Base-by-base conservation (phyloP, 1,140 invertebrate genomes). In the Brachionus rotundiformis region DNA sequence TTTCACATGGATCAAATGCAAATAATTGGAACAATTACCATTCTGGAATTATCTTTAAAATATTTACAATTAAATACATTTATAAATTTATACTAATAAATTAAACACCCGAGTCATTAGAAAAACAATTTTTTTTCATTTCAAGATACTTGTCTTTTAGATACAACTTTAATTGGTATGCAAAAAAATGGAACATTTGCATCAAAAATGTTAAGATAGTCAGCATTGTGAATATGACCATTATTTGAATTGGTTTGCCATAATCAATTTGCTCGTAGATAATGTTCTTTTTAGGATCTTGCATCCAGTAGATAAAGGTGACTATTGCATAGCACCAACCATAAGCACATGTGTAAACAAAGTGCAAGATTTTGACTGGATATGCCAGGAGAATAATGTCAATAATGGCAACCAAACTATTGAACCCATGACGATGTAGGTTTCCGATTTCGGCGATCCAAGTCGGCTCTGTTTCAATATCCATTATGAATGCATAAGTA, bases 231-330 rank as follows among this genome's bases (percentile, higher is more conserved):
- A 59, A 79, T 25, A 39, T 39, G 8, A 19, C n/a, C 23, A 59
- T 25, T 16, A 79, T 63, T 63, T 39, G 47, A 29, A 79, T 13
- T 25, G 76, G 76, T 8, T 41, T 79, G 13, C 19, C 33, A 27
- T 79, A 79, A n/a, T 79, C 76, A 13, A 79, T 79, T 39, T 79
- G 76, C 25, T 59, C 36, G 19, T 79, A 79, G 44, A 79, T 23
- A 59, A 79, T 79, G 13, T 79, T 79, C 19, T 79, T 79, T 19
- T 33, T 41, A 0, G 76, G 47, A 19, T 79, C 33, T 23, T 59
- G 59, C 5, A 31, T 25, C 76, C 76, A 79, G 23, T 79, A 79
- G 4, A 79, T 29, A 25, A 79, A 63, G 16, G 59, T 79, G 25
- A 79, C 27, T 8, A 79, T n/a, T 7, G 76, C 76, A 63, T 79